Conservation (phyloP, 2,113 vertebrate genomes). For the Phylloscopus trochilus region DNA sequence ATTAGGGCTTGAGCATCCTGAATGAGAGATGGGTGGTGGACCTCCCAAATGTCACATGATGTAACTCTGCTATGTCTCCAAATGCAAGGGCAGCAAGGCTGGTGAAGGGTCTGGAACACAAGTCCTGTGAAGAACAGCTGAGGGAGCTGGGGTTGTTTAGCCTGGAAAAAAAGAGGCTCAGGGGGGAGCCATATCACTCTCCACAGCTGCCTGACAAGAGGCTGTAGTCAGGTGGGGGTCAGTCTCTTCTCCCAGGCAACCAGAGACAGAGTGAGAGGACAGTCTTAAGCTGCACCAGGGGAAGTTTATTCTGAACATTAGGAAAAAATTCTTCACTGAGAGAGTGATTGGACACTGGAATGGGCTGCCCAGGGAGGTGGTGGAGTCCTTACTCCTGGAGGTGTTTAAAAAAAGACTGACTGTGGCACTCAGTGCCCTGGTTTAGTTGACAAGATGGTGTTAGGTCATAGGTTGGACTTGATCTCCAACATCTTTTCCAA, state of each 20-base stretch:
- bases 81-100: neutral
- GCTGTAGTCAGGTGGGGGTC: neutral
- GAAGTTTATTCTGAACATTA: neutral
- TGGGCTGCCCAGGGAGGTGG: neutral
- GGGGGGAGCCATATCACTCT: too few species aligned
- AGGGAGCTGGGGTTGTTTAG: neutral
- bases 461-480: neutral
- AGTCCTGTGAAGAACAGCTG: neutral
- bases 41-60: neutral
- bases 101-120: neutral
- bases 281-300: rapidly evolving
- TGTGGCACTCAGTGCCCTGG: neutral
- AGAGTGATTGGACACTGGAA: neutral
- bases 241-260: neutral
- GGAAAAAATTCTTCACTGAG: neutral
- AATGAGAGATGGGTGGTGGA: neutral
- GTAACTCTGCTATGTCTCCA: neutral
- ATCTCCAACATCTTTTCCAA: neutral
- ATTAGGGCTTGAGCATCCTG: neutral
- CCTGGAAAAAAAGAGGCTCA: neutral
- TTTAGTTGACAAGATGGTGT: neutral
- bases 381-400: rapidly evolving
- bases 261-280: too few species aligned
- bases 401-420: neutral
- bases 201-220: neutral